Base-by-base conservation (phyloP, 2,113 vertebrate genomes). In the Salminus brasiliensis region DNA sequence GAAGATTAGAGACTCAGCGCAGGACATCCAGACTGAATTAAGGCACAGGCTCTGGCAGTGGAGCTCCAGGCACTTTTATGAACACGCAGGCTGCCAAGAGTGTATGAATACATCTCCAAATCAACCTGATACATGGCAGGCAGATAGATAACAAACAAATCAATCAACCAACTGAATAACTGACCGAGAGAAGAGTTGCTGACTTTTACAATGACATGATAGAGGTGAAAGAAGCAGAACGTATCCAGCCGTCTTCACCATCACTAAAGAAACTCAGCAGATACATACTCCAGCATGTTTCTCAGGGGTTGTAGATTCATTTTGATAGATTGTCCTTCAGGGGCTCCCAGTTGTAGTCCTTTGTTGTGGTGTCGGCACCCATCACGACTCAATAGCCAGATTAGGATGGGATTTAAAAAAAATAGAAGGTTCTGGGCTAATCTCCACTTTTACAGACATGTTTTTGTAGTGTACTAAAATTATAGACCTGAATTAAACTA, bases 11-110 rank as follows among this genome's bases (percentile, higher is more conserved):
- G 23, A 29, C 29, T 49, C 49, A 25, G 57, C 75, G 59, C 36
- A 53, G 34, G 70, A 25, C 66, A 34, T 59, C 70, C 53, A 25
- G 23, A 70, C 12, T n/a, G 66, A 43, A 78, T 70, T 75, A 68
- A 27, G 57, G 74, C 32, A 4, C 36, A 12, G 53, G 4, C 18
- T 63, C 5, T 16, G 62, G 21, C 36, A 18, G 62, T 62, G 2
- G 3, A 66, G 45, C 49, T 55, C 12, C 25, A 78, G 36, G 47
- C 36, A 70, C 53, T 45, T 78, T 57, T 59, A 77, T 67, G 69
- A 63, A 67, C 41, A 21, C 52, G 16, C 15, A 27, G 15, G 25
- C 73, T 68, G 82, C 63, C 81, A 65, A 41, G 16, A 47, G 27
- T 2, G 52, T 18, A 53, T 70, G n/a, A 34, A 62, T 49, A 60